Evolutionary conservation across 2,888 invertebrate genomes (phyloP).

Genomic region (Andrena fulva): DNA sequence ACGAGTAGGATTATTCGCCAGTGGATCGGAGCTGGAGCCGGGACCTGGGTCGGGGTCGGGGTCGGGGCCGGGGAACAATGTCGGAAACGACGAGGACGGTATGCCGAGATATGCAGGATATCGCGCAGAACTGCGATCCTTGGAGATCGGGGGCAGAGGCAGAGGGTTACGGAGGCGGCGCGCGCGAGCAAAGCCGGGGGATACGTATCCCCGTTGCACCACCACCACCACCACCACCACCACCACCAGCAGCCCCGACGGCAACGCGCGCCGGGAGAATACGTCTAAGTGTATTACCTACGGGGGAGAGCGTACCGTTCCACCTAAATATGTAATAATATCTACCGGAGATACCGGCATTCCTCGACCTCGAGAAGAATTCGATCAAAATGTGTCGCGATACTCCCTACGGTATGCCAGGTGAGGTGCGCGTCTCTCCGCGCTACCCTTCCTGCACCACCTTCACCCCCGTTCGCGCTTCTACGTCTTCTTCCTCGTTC

Average conservation of each 20-base stretch:
- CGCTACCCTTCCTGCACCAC: constrained; percentile 20
- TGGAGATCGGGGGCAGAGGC: constrained; percentile 66
- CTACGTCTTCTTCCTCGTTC: constrained; percentile 41
- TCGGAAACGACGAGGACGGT: constrained; percentile 79
- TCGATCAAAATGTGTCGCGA: constrained; percentile 76
- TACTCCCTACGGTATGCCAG: constrained; percentile 71
- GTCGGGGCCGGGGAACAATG: constrained; percentile 76
- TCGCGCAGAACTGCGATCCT: constrained; percentile 77
- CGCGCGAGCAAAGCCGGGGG: constrained; percentile 56
- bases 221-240: constrained; percentile 6
- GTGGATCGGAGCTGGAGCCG: constrained; percentile 58
- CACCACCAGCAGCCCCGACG: background rate
- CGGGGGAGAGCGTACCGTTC: constrained; percentile 59
- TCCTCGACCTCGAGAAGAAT: constrained; percentile 73
- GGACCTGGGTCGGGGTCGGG: constrained; percentile 51
- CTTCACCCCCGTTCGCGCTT: constrained; percentile 27
- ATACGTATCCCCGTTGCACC: constrained; percentile 63
- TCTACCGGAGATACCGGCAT: constrained; percentile 71
- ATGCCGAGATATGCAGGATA: constrained; percentile 80
- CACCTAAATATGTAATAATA: constrained; percentile 80
- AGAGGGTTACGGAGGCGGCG: constrained; percentile 46
- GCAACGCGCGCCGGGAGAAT: constrained; percentile 47
- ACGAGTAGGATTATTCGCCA: constrained; percentile 75
- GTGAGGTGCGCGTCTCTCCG: constrained; percentile 71
- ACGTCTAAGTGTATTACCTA: constrained; percentile 72